Conservation (phyloP, 2,888 invertebrate species). For the Autographa pulchrina region DNA sequence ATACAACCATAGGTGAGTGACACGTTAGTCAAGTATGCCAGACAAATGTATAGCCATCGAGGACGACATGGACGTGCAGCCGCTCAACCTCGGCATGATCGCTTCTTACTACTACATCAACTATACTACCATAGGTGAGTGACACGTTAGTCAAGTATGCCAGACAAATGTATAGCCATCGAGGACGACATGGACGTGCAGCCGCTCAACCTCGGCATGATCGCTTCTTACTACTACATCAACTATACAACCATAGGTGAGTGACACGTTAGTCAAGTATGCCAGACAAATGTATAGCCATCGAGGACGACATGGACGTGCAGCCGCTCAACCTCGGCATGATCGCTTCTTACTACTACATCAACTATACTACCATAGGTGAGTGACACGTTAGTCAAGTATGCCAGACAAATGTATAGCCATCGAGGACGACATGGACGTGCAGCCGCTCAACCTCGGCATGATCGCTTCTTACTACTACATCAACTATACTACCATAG, state of each 20-base stretch:
- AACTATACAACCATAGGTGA: neutral
- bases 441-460: conserved; percentile 98
- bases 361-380: neutral
- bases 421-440: conserved; percentile 93
- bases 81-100: conserved; percentile 99
- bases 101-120: conserved; percentile 93
- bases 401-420: neutral
- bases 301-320: conserved; percentile 94
- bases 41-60: neutral
- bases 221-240: conserved; percentile 95
- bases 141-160: too few species aligned
- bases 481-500: neutral
- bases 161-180: neutral
- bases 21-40: neutral
- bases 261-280: neutral
- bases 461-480: conserved; percentile 99
- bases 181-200: conserved; percentile 95
- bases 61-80: conserved; percentile 95
- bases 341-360: conserved; percentile 97
- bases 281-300: neutral
- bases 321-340: conserved; percentile 99
- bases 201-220: conserved; percentile 99
- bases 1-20: neutral
- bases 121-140: neutral
- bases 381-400: neutral